These are phyloP conservation scores for Aradophagus sp. DNA, from an alignment of 1,140 invertebrate genomes.

Conservation along the genomic window DNA sequence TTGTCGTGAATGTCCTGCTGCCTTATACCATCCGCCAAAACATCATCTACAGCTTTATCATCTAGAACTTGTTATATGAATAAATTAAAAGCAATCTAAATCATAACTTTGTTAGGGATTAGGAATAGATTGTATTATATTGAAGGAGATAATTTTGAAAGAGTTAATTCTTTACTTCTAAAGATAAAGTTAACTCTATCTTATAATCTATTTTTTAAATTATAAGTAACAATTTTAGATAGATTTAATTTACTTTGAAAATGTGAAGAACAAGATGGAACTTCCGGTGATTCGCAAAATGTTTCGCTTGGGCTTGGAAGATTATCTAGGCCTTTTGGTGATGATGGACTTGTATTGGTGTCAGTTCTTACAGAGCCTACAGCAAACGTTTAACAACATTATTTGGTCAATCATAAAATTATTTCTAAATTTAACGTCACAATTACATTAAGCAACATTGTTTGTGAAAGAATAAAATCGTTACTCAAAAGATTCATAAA, in stretches of 20 bases:
- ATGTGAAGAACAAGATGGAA: conserved; percentile 71
- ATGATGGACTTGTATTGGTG: conserved; percentile 56
- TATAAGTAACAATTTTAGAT: too few relatives aligned
- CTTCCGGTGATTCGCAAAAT: conserved; percentile 69
- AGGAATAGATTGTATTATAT: conserved; percentile 5
- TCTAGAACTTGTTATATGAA: conserved; percentile 66
- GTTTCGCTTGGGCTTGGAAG: conserved; percentile 63
- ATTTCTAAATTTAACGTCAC: too few relatives aligned
- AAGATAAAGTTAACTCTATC: too few relatives aligned
- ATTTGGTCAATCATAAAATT: too few relatives aligned
- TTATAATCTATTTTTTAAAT: conserved; percentile 3
- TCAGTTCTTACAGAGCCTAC: conserved; percentile 55
- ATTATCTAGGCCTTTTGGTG: conserved; percentile 61
- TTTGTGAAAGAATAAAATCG: too few relatives aligned
- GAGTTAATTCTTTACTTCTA: too few relatives aligned
- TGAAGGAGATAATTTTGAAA: too few relatives aligned
- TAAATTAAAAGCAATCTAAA: too few relatives aligned
- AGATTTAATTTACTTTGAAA: conserved; percentile 62
- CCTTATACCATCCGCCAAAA: conserved; percentile 73
- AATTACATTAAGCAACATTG: too few relatives aligned
- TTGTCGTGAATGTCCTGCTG: conserved; percentile 72
- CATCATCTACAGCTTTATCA: conserved; percentile 72
- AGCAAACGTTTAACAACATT: too few relatives aligned
- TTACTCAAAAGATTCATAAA: too few relatives aligned
- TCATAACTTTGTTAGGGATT: conserved; percentile 21